phyloP scores from a whole-genome alignment of 2,888 invertebrate genomes.

The Aricia artaxerxes region DNA sequence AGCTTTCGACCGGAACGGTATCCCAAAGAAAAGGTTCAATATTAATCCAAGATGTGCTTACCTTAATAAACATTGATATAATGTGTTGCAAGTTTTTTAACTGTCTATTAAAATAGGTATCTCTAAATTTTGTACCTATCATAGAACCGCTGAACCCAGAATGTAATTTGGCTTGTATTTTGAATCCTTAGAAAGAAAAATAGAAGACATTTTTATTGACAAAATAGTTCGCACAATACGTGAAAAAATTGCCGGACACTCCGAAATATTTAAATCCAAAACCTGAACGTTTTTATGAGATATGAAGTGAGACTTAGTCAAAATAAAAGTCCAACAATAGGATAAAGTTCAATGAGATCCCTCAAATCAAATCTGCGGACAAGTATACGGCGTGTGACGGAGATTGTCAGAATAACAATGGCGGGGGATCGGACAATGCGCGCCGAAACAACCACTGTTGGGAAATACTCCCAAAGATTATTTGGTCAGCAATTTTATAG shows the following conservation, averaged over 20 bases:
- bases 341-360: conserved; percentile 44
- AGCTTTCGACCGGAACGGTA: background rate
- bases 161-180: no score
- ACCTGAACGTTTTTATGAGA: background rate
- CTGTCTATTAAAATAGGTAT: background rate
- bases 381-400: conserved; percentile 47
- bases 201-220: no score
- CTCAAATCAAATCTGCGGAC: conserved; percentile 52
- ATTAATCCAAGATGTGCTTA: background rate
- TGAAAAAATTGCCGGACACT: no score
- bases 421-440: conserved; percentile 64
- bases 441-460: conserved; percentile 67
- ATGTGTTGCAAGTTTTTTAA: background rate
- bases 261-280: no score
- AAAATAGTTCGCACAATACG: no score
- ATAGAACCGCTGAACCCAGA: background rate
- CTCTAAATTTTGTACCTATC: no score
- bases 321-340: conserved; percentile 42
- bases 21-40: conserved; percentile 11
- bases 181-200: no score
- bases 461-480: conserved; percentile 52
- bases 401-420: conserved; percentile 72
- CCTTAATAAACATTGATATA: background rate
- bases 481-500: background rate
- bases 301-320: background rate